Conservation (phyloP, 1,140 invertebrate species). For the Rhyacophila brunnea region DNA sequence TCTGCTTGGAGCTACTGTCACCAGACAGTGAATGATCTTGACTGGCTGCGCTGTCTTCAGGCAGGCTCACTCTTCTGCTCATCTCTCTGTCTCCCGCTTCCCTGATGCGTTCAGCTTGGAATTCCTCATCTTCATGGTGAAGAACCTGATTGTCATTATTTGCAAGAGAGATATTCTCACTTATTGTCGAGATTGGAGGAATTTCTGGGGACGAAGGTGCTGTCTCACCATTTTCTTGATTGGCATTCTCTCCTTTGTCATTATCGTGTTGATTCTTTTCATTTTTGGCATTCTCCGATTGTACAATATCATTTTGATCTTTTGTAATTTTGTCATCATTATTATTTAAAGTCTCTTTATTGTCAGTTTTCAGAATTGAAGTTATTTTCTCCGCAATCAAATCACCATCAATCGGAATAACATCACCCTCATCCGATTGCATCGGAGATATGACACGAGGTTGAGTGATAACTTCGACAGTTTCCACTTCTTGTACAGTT, state of each 20-base stretch:
- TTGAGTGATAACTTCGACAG: neutral
- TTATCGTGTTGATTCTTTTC: conserved; percentile 39
- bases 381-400: conserved; percentile 39
- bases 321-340: conserved; percentile 17
- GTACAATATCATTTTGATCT: conserved; percentile 24
- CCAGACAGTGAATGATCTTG: conserved; percentile 41
- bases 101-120: conserved; percentile 38
- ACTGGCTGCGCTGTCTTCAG: conserved; percentile 58
- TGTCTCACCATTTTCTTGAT: conserved; percentile 50
- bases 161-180: conserved; percentile 57
- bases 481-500: conserved; percentile 34
- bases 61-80: conserved; percentile 62
- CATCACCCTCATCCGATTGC: conserved; percentile 46
- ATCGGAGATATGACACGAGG: conserved; percentile 39
- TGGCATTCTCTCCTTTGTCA: conserved; percentile 40
- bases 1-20: conserved; percentile 35
- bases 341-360: conserved; percentile 38
- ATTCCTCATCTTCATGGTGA: conserved; percentile 40
- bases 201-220: conserved; percentile 63
- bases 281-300: conserved; percentile 47
- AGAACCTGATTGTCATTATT: conserved; percentile 43
- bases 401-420: conserved; percentile 49
- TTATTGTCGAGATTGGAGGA: conserved; percentile 70
- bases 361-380: conserved; percentile 35
- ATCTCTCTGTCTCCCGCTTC: conserved; percentile 50